Base-by-base conservation (phyloP, 2,113 vertebrate genomes). In the Epinephelus lanceolatus region DNA sequence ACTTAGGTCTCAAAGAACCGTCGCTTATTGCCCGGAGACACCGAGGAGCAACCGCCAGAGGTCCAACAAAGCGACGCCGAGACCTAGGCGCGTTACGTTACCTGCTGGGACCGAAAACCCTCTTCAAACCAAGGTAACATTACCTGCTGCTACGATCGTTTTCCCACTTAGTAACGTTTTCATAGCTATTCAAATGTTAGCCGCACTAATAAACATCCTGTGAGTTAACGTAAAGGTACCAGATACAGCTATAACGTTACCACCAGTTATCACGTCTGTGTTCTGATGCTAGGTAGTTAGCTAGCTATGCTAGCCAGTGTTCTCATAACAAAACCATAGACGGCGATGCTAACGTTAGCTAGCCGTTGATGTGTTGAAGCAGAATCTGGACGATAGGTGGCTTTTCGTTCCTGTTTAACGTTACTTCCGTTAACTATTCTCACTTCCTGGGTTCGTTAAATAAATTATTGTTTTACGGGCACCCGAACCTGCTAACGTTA, bases 1-100 rank as follows among this genome's bases (percentile, higher is more conserved):
- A 85, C 90, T 94, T 0, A 73, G 93, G 61, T 94, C 93, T 81
- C 85, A 81, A 3, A 92, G 52, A 77, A 88, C 27, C 6, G 18
- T 78, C 1, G 2, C 53, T 0, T 3, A 59, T 12, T 45, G 30
- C 30, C 0, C 33, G 45, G 88, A 84, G 49, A 87, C 86, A n/a
- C 90, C 84, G 79, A 68, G 37, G 30, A 85, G 5, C 17, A 71
- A 7, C 25, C 75, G 80, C 13, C 71, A 55, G 23, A 72, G 4
- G 27, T 11, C 55, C 37, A 27, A 15, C 49, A 85, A 73, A 70
- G 76, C 78, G 21, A 90, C 74, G 5, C 72, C 85, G 59, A 87
- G 62, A 63, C 60, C 42, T 65, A 55, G 60, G 27, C 83, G 85
- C 11, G 11, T 1, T 30, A 30, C 30, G 30, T 30, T 30, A 30